Conservation (phyloP, 2,113 vertebrate species). For the Vicugna pacos region DNA sequence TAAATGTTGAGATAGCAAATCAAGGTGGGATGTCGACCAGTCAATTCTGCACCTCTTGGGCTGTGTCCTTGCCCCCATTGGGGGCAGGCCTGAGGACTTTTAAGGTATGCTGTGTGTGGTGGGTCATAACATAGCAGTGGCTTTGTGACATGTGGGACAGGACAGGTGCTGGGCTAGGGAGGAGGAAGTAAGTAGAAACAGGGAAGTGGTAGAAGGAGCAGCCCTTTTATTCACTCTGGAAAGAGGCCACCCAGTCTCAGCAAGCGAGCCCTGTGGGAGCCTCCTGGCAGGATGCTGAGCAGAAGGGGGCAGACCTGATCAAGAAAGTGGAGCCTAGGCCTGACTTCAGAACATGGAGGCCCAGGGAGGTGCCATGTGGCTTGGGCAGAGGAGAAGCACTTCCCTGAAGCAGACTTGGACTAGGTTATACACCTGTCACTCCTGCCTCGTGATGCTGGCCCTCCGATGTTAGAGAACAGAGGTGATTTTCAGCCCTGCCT, state of each 20-base stretch:
- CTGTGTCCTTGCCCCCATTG: not conserved
- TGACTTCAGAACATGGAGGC: rapidly evolving
- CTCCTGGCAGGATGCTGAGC: not conserved
- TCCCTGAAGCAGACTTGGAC: not conserved
- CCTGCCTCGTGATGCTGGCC: not conserved
- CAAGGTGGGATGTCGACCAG: not conserved
- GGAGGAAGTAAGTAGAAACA: not conserved
- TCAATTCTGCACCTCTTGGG: not conserved
- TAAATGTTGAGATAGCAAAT: not conserved
- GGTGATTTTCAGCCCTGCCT: not conserved
- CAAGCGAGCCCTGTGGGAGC: rapidly evolving
- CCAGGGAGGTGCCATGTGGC: not conserved
- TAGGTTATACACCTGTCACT: too few species aligned
- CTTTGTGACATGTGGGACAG: not conserved
- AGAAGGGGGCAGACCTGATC: not conserved
- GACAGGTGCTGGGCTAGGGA: not conserved
- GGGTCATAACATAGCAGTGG: not conserved
- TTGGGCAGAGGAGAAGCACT: not conserved
- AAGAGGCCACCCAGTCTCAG: not conserved
- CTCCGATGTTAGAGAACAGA: not conserved
- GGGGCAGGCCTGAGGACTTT: not conserved
- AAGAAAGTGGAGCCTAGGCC: not conserved
- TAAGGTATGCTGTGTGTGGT: not conserved
- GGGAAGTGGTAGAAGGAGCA: too few species aligned
- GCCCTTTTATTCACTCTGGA: not conserved